These are phyloP conservation scores for Pteromalus puparum DNA, from an alignment of 1,140 invertebrate species.

Conservation along the genomic window DNA sequence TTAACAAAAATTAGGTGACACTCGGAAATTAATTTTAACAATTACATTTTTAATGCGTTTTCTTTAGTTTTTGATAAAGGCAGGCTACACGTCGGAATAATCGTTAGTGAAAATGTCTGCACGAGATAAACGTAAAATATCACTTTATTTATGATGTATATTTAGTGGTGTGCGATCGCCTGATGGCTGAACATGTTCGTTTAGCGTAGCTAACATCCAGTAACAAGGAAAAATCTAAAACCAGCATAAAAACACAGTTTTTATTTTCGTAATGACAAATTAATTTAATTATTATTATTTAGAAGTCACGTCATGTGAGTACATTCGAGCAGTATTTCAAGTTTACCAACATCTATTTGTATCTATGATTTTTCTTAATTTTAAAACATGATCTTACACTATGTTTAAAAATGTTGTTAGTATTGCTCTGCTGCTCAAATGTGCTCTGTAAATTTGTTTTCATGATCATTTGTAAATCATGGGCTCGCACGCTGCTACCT, in stretches of 20 bases:
- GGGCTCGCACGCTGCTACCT: conserved; percentile 71
- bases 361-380: no score
- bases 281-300: conserved; percentile 43
- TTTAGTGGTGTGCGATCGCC: conserved; percentile 70
- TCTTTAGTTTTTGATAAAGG: conserved; percentile 58
- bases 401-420: no score
- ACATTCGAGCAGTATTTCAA: conserved; percentile 32
- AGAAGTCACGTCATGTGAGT: not conserved
- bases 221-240: conserved; percentile 16
- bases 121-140: conserved; percentile 51
- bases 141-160: conserved; percentile 49
- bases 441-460: conserved; percentile 34
- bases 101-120: conserved; percentile 49
- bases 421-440: conserved; percentile 17
- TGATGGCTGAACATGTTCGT: conserved; percentile 60
- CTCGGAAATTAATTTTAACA: conserved; percentile 41
- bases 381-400: no score
- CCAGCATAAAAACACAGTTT: conserved; percentile 41
- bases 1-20: conserved; percentile 49
- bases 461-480: conserved; percentile 56
- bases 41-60: conserved; percentile 38
- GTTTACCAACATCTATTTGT: not conserved
- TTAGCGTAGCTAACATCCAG: conserved; percentile 32
- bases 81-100: conserved; percentile 43
- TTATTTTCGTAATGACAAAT: conserved; percentile 39